A percentile compares a stretch with the other conserved stretches of the same genome.
Evolutionary conservation across 2,888 invertebrate genomes (phyloP).

Genomic region (Hypselothyrea guttata): DNA sequence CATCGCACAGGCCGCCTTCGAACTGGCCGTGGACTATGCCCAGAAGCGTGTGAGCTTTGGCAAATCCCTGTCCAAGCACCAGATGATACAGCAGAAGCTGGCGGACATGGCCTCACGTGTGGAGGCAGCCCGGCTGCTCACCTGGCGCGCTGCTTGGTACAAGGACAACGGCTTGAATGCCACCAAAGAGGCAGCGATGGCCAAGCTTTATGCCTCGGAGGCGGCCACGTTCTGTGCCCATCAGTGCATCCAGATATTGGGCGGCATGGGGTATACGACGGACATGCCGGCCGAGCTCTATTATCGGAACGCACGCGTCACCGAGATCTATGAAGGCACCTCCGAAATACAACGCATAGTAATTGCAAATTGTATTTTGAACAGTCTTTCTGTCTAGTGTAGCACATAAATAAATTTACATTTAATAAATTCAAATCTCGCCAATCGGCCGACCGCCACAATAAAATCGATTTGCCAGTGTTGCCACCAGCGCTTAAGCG

Average conservation of each 20-base stretch:
- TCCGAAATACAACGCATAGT: slow-evolving; percentile 97
- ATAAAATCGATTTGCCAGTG: no score
- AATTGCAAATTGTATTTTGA: slow-evolving; percentile 86
- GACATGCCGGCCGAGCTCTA: slow-evolving; percentile 97
- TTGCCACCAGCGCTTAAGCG: no score
- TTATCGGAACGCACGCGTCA: slow-evolving; percentile 96
- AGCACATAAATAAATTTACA: background rate
- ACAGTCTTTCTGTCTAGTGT: slow-evolving; percentile 21
- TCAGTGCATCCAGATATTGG: slow-evolving; percentile 93
- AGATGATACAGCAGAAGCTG: slow-evolving; percentile 94
- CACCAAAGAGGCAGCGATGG: slow-evolving; percentile 98
- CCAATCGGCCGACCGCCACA: slow-evolving; percentile 28
- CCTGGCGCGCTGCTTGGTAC: slow-evolving; percentile 94
- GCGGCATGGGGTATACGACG: slow-evolving; percentile 96
- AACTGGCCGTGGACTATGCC: slow-evolving; percentile 94
- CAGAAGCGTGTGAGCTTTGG: slow-evolving; percentile 94
- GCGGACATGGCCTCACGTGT: slow-evolving; percentile 93
- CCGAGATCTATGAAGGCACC: slow-evolving; percentile 98
- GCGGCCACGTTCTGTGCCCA: slow-evolving; percentile 95
- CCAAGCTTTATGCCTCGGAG: slow-evolving; percentile 95
- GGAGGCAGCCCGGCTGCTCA: slow-evolving; percentile 92
- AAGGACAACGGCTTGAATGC: slow-evolving; percentile 91
- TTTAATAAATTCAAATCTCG: no score
- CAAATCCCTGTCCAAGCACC: slow-evolving; percentile 91
- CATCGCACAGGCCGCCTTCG: slow-evolving; percentile 95